Percentiles rank a stretch among this genome's conserved stretches.
Conservation (phyloP, 2,113 vertebrate species). For the Pachycephala philippinensis region DNA sequence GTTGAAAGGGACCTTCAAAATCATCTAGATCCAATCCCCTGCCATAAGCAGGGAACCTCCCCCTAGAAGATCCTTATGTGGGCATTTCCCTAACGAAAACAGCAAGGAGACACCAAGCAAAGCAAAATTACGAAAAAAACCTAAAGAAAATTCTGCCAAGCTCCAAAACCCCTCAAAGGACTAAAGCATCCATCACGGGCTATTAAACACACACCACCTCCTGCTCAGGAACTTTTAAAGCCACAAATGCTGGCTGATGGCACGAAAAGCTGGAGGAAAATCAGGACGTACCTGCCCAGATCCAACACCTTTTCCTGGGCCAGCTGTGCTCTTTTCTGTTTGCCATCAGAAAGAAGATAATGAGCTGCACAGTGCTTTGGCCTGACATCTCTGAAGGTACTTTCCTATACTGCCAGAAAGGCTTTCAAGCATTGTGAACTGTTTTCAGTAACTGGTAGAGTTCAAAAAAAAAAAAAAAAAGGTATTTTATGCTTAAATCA, state of each 20-base stretch:
- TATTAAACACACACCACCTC: not conserved
- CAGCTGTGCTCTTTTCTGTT: not conserved
- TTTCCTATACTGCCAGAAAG: not conserved
- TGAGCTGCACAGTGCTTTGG: not conserved
- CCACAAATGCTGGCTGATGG: not conserved
- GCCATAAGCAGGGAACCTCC: not conserved
- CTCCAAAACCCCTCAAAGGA: not conserved
- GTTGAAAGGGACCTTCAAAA: not conserved
- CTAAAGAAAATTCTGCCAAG: not conserved
- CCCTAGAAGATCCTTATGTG: rapidly evolving
- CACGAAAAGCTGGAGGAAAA: not conserved
- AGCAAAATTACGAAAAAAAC: not conserved
- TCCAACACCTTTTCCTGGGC: not conserved
- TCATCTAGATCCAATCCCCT: not conserved
- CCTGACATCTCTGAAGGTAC: not conserved
- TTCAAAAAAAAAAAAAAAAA: not conserved
- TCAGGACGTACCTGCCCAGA: not conserved
- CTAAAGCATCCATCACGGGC: not conserved
- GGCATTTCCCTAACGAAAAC: not conserved
- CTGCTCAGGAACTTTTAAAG: not conserved
- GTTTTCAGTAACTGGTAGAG: not conserved
- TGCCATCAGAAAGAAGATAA: not conserved
- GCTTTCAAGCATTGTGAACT: constrained; percentile 16
- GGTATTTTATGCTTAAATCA: not conserved
- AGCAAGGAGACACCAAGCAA: not conserved